Evolutionary conservation across 1,140 invertebrate genomes (phyloP), one percentile per base, ranked within the genome.

Genomic region (Euura lappo): DNA sequence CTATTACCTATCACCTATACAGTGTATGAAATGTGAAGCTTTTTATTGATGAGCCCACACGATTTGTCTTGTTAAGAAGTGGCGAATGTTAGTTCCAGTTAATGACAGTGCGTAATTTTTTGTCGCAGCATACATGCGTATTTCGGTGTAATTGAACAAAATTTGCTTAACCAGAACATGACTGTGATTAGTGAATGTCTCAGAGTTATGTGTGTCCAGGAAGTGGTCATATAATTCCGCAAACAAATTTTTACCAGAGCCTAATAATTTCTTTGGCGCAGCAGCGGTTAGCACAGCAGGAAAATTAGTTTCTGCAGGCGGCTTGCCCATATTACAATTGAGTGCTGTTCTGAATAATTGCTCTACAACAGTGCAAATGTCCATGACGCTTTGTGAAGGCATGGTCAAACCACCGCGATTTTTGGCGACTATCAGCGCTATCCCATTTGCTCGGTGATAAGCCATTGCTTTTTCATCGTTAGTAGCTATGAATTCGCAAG

Each of bases 11-110:
- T n/a, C n/a, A n/a, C n/a, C n/a, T n/a, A n/a, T n/a, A n/a, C n/a
- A n/a, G n/a, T n/a, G n/a, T n/a, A n/a, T n/a, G n/a, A n/a, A n/a
- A n/a, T n/a, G n/a, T n/a, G n/a, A n/a, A n/a, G n/a, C n/a, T n/a
- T n/a, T n/a, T 68, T 68, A 68, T 2, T 68, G 66, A 13, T 68
- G 44, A 13, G 66, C 66, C 66, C 66, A 68, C 11, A 68, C 44
- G 7, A 68, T 68, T 5, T 7, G 7, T 8, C 66, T 10, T 10
- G 11, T 68, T 1, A 68, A 8, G 44, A 68, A 68, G 42, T 68
- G 66, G 13, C 66, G 66, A 7, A 42, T 6, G 42, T 68, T 68
- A 42, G 66, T 68, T 10, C 66, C 66, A 10, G 66, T 68, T 8
- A 13, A 10, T 42, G 7, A 13, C 8, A 68, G 66, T 10, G 66